Evolutionary conservation across 2,888 invertebrate species (phyloP), one percentile per base, ranked within the genome.

Genomic region (Leucozona laternaria): DNA sequence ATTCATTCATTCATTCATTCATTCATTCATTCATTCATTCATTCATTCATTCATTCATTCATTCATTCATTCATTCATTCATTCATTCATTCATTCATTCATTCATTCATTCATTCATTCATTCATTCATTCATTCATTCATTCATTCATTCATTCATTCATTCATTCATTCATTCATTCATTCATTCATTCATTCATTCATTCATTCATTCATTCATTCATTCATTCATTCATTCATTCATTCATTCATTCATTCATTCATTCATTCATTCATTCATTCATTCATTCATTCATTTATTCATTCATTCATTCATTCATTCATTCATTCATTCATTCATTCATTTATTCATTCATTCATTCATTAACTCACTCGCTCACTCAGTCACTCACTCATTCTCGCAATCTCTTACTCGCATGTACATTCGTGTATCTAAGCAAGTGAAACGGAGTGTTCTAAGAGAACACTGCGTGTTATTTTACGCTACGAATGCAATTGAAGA

Each of bases 401-500:
- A 5, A 5, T 2, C 13, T 10, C 8, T 34, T 2, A 40, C 40
- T 40, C 40, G 15, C 1, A 4, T 28, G 6, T 6, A 28, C 28
- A 4, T 15, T 40, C 34, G 0, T 43, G 45, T 20, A 11, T 11
- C 17, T 58, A 13, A 15, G 0, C 13, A 22, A 22, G 1, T 22
- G 15, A 37, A 1, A 2, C 60, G 8, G 37, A 60, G 64, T 45
- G 28, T 64, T 6, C 13, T 28, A 4, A 1, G 0, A 17, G 31
- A 17, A 45, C 13, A n/a, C 17, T 68, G 68, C 77, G 68, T 78
- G 77, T 25, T 60, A 72, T 85, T 77, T 73, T 57, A 81, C 81
- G 85, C 81, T 81, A 85, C 55, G 72, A 77, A 72, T 85, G 72
- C 77, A 81, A 81, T 81, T 78, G 72, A 15, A 58, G 50, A 34